Evolutionary conservation across 2,888 invertebrate species (phyloP), one percentile per base, ranked within the genome.

Genomic region (Pristionchus maxplancki): DNA sequence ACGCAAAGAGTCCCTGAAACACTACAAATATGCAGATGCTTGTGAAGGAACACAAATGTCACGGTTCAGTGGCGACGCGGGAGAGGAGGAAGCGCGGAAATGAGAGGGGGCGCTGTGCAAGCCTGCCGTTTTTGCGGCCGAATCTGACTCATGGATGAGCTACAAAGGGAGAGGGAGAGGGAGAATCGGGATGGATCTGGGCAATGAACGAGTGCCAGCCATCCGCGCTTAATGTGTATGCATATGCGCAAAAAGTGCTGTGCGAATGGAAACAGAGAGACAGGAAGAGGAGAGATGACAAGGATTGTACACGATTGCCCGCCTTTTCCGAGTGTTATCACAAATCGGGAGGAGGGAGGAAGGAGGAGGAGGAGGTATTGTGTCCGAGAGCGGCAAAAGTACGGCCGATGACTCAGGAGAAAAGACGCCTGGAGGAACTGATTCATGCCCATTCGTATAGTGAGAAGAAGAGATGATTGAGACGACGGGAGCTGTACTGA

Each of bases 171-270:
- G 44, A 78, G 13, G 28, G 44, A 44, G 44, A 44, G 74, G 37
- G 71, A 37, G 44, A 78, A 78, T 78, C 78, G 37, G 31, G 24
- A 81, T 81, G 37, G 81, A 81, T 81, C 9, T 40, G 40, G 44
- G 78, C 78, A 78, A 78, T 78, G 74, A 74, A 40, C 74, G 74
- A 15, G 34, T 40, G 78, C 78, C 44, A n/a, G 44, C 78, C 44
- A 44, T 6, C 44, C 44, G 24, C 78, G 78, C 78, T 78, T 83
- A 83, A 83, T 83, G 82, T 83, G 82, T 83, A 83, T 83, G 82
- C 82, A 83, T 83, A 83, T 53, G 50, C 53, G 82, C 82, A 83
- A 83, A 83, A 83, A 83, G 81, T 53, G 82, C 28, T 44, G n/a
- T n/a, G 78, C 24, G 28, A 37, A 74, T 40, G 78, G 78, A 78